Evolutionary conservation across 1,140 invertebrate species (phyloP).

Genomic region (Conus betulinus): DNA sequence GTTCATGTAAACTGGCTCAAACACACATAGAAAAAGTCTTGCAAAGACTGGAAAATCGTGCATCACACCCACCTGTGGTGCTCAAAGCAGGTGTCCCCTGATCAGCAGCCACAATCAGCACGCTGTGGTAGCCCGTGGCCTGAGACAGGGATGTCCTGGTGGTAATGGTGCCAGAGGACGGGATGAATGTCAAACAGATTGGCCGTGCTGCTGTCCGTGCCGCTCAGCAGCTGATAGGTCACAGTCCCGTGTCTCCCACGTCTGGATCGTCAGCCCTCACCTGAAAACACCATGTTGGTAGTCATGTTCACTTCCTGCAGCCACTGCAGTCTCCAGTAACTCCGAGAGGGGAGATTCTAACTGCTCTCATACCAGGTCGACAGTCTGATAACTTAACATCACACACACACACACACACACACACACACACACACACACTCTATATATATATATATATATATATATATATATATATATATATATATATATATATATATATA

Average conservation of each 20-base stretch:
- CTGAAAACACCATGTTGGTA: background rate
- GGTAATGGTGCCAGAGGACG: conserved; percentile 87
- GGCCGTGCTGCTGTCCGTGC: conserved; percentile 38
- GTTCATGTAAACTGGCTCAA: too few species aligned
- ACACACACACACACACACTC: too few species aligned
- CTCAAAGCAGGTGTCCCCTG: conserved; percentile 89
- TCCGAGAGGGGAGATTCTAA: background rate
- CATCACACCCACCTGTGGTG: conserved; percentile 78
- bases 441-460: too few species aligned
- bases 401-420: too few species aligned
- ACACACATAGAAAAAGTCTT: too few species aligned
- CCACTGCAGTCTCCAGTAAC: too few species aligned
- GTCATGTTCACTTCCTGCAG: too few species aligned
- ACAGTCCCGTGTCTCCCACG: conserved; percentile 48
- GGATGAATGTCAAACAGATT: conserved; percentile 86
- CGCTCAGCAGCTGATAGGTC: conserved; percentile 44
- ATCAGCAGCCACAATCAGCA: conserved; percentile 91
- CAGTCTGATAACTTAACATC: too few species aligned
- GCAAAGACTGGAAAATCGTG: too few species aligned
- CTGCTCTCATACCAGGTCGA: too few species aligned
- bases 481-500: too few species aligned
- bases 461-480: too few species aligned
- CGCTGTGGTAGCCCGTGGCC: conserved; percentile 85
- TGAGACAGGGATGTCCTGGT: conserved; percentile 80
- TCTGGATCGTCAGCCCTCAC: conserved; percentile 85